Percentiles rank a stretch among this genome's conserved stretches.
Evolutionary conservation across 2,797 vertebrate species (phyloP).

Genomic region (Clarias laeviceps): DNA sequence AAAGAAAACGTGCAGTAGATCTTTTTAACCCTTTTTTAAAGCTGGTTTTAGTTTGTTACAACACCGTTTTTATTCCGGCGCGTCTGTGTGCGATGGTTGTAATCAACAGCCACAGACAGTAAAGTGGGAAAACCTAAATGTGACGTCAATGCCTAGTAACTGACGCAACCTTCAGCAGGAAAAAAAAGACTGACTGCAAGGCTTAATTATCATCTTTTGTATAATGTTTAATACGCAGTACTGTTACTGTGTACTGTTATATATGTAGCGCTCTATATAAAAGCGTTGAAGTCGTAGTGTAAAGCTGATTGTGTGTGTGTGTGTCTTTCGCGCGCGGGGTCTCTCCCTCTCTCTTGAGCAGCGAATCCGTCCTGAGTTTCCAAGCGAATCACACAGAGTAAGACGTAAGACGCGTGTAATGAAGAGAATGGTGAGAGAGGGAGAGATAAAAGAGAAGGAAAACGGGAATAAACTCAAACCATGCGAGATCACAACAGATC

Average conservation of each 20-base stretch:
- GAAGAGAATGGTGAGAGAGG: constrained; percentile 50
- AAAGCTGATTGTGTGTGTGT: background rate
- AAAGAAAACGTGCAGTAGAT: background rate
- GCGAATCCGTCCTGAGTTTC: constrained; percentile 66
- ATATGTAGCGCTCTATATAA: background rate
- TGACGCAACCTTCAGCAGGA: constrained; percentile 89
- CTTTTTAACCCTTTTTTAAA: constrained; percentile 14
- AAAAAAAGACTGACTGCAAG: constrained; percentile 70
- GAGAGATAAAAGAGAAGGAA: constrained; percentile 53
- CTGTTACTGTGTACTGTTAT: background rate
- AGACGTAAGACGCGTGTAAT: constrained; percentile 60
- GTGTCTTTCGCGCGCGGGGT: constrained; percentile 7
- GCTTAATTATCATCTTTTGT: constrained; percentile 80
- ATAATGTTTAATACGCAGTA: background rate
- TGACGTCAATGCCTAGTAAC: constrained; percentile 99
- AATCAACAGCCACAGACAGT: constrained; percentile 87
- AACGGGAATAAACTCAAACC: constrained; percentile 54
- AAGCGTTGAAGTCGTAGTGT: background rate
- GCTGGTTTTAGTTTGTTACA: constrained; percentile 49
- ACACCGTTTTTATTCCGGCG: constrained; percentile 59
- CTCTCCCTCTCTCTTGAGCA: constrained; percentile 45
- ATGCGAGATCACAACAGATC: constrained; percentile 35
- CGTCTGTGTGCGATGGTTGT: constrained; percentile 75
- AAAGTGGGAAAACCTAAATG: constrained; percentile 97
- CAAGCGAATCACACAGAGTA: constrained; percentile 60